Evolutionary conservation across 2,888 invertebrate genomes (phyloP).

Genomic region (Meandrusa payeni): DNA sequence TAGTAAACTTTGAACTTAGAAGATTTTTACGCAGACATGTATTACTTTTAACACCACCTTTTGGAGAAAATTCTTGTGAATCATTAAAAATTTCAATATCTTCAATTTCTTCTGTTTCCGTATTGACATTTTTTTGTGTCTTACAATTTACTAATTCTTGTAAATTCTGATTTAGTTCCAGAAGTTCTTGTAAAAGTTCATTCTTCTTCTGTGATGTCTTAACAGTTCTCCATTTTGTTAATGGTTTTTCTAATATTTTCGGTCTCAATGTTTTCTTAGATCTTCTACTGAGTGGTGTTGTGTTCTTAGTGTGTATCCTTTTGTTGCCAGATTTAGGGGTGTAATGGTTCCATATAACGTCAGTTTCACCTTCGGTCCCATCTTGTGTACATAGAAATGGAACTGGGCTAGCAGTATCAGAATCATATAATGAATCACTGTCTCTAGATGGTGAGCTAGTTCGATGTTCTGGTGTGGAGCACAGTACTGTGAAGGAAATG

Average conservation of each 20-base stretch:
- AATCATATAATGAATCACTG: constrained; percentile 66
- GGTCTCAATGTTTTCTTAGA: constrained; percentile 48
- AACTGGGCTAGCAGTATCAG: constrained; percentile 69
- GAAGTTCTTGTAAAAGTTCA: constrained; percentile 64
- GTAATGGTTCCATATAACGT: constrained; percentile 76
- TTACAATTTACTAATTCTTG: constrained; percentile 58
- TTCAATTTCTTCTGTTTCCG: constrained; percentile 52
- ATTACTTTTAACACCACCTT: constrained; percentile 49
- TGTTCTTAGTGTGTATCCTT: constrained; percentile 49
- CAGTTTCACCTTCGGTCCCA: constrained; percentile 70
- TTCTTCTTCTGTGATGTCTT: constrained; percentile 55
- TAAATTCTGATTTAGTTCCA: constrained; percentile 69
- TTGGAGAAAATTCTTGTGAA: constrained; percentile 59
- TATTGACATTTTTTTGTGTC: constrained; percentile 29
- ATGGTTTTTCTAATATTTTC: constrained; percentile 51
- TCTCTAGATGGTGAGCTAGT: constrained; percentile 65
- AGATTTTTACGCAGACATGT: constrained; percentile 67
- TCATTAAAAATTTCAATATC: constrained; percentile 67
- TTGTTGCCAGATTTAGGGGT: constrained; percentile 65
- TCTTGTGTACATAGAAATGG: constrained; percentile 75
- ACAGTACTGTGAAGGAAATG: constrained; percentile 58
- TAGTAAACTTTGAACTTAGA: constrained; percentile 64
- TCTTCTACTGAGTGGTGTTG: constrained; percentile 64
- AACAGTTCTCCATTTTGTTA: constrained; percentile 52
- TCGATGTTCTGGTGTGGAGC: constrained; percentile 66